Evolutionary conservation across 2,113 vertebrate species (phyloP).

Genomic region (Tricholaema leucomelas): DNA sequence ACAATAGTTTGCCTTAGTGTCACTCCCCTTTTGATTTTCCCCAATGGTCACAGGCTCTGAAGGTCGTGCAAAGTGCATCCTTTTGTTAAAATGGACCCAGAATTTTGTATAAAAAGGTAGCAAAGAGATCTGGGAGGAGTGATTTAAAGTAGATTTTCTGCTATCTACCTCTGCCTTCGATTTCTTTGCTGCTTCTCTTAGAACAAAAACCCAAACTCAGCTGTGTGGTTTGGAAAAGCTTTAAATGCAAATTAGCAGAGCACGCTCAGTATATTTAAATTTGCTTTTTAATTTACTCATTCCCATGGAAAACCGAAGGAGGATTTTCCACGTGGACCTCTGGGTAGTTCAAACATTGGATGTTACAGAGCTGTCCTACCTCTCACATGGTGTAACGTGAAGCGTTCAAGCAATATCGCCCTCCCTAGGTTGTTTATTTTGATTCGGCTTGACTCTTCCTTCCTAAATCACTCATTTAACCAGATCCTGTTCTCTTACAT

Average conservation of each 20-base stretch:
- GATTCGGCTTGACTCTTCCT: neutral
- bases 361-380: neutral
- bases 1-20: conserved; percentile 80
- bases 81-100: conserved; percentile 70
- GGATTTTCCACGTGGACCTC: neutral
- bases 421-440: neutral
- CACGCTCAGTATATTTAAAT: neutral
- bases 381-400: neutral
- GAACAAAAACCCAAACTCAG: neutral
- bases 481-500: neutral
- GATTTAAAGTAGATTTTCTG: conserved; percentile 32
- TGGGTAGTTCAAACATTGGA: neutral
- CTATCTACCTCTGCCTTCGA: neutral
- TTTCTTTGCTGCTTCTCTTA: neutral
- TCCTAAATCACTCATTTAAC: neutral
- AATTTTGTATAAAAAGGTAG: conserved; percentile 65
- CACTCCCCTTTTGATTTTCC: conserved; percentile 77
- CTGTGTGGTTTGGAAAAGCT: neutral
- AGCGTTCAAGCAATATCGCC: neutral
- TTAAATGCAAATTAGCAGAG: neutral
- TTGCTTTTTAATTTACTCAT: neutral
- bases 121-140: neutral
- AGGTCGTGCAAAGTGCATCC: conserved; percentile 78
- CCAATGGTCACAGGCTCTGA: conserved; percentile 71
- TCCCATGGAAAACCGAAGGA: neutral